Conservation (phyloP, 92 coral and sea anemone genomes). For the Epizoanthus stellaris region DNA sequence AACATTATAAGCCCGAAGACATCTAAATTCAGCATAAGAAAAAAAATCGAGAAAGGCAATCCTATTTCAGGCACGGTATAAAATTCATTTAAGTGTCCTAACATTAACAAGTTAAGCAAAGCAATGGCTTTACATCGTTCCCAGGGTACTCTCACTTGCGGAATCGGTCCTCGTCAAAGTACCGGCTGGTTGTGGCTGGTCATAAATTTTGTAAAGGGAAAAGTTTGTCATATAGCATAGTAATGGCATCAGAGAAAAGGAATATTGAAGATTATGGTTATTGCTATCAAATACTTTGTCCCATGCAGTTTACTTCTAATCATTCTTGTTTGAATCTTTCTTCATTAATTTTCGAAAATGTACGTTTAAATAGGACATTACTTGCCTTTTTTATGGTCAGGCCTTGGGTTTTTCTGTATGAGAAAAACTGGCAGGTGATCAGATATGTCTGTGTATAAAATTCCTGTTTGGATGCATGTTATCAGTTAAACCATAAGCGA, state of each 20-base stretch:
- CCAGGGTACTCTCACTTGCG: no score
- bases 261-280: background rate
- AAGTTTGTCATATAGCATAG: no score
- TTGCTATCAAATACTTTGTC: background rate
- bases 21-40: no score
- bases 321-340: background rate
- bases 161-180: background rate
- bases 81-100: no score
- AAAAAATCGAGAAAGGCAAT: no score
- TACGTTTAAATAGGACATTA: background rate
- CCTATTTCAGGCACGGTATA: no score
- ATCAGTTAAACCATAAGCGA: background rate
- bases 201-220: background rate
- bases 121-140: no score
- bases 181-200: no score
- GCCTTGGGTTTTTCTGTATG: background rate
- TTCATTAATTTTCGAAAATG: background rate
- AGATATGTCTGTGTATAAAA: slow-evolving; percentile 5
- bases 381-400: background rate
- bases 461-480: background rate
- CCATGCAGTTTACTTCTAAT: background rate
- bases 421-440: slow-evolving; percentile 9
- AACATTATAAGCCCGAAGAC: no score
- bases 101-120: no score
- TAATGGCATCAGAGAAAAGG: background rate